A percentile compares a stretch with the other conserved stretches of the same genome.
Conservation (phyloP, 1,140 invertebrate genomes). For the Agrilus planipennis region DNA sequence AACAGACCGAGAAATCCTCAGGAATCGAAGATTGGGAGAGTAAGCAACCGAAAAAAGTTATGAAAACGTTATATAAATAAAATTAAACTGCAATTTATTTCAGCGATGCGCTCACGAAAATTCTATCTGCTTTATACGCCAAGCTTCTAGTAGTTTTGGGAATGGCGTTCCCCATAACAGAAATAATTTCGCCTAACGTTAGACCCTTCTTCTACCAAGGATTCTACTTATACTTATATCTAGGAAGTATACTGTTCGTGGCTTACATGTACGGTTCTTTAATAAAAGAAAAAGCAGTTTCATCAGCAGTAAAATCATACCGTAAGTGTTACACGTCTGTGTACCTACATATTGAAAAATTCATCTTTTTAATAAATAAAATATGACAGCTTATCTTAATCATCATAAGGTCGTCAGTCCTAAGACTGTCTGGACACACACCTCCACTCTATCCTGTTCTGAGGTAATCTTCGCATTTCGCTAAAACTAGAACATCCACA, state of each 20-base stretch:
- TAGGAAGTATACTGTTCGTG: constrained; percentile 66
- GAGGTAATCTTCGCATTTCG: no score
- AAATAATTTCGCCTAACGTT: constrained; percentile 53
- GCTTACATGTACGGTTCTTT: constrained; percentile 67
- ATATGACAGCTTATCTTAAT: no score
- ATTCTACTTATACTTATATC: constrained; percentile 75
- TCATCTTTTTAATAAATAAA: no score
- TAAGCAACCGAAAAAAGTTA: constrained; percentile 22
- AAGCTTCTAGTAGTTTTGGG: constrained; percentile 70
- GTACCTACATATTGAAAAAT: no score
- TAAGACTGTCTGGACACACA: no score
- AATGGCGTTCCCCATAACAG: constrained; percentile 55
- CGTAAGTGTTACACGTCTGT: constrained; percentile 28
- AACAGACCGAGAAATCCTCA: constrained; percentile 20
- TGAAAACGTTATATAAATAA: no score
- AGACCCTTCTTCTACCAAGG: constrained; percentile 58
- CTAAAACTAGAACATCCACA: no score
- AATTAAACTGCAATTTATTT: no score
- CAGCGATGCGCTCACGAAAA: constrained; percentile 41
- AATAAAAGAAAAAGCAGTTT: constrained; percentile 46
- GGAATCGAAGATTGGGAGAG: constrained; percentile 34
- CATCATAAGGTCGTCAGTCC: no score
- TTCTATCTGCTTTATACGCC: constrained; percentile 64
- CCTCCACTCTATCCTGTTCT: no score
- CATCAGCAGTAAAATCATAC: constrained; percentile 35